Base-by-base conservation (phyloP, 2,888 invertebrate genomes). In the Conistra vaccinii region DNA sequence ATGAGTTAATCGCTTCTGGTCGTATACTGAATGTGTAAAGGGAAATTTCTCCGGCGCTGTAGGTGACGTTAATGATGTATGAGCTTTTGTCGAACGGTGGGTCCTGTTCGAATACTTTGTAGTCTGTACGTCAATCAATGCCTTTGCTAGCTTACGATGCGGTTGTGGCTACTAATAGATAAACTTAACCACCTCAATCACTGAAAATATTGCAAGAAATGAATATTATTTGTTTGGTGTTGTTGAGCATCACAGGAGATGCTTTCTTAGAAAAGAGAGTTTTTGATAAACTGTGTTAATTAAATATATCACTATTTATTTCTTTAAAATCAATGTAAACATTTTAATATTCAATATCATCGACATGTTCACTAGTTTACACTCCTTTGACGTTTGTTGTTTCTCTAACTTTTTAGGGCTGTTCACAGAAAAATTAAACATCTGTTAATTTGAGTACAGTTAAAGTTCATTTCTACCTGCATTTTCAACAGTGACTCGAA, bases 21-120 rank as follows among this genome's bases (percentile, higher is more conserved):
- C 89, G 89, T 88, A 78, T 80, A 78, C 84, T 89, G 93, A 92
- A 94, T 94, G 85, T 89, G 77, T 91, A 93, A 87, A 89, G 91
- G 90, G 89, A 90, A 90, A 90, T 89, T 89, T 92, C 90, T 90
- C 89, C 78, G 79, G 81, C 60, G 74, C 72, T 87, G 89, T 84
- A 58, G 76, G 69, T 74, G 80, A 81, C 74, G 84, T 87, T 84
- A 87, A 87, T 90, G 88, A 89, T 89, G 85, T 89, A 90, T 88
- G 86, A 89, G 87, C 75, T 83, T 83, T 84, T 78, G 84, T 85
- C 60, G 62, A 68, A 71, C 48, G 57, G n/a, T 76, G 68, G 72
- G 82, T 86, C 85, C 86, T 83, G 77, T 78, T 81, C 23, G 23
- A 68, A 61, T 62, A 76, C n/a, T 83, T 83, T 72, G 84, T 81